A percentile compares a stretch with the other conserved stretches of the same genome.
Conservation (phyloP, 2,113 vertebrate species). For the Ondatra zibethicus region DNA sequence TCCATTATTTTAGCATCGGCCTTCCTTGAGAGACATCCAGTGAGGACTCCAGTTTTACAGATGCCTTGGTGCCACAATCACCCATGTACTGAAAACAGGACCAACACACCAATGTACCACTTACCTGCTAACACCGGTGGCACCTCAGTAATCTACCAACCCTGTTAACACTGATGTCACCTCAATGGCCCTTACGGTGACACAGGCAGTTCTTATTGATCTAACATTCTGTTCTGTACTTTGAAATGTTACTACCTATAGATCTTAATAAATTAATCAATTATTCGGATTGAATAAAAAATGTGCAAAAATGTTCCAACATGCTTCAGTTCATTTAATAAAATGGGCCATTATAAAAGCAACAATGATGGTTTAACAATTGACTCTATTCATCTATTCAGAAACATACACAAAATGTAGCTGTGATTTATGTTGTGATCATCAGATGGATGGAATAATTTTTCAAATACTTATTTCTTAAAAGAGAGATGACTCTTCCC, state of each 20-base stretch:
- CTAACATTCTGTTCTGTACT: background rate
- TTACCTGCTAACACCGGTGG: background rate
- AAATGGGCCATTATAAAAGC: background rate
- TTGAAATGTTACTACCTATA: background rate
- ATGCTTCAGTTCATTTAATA: slow-evolving; percentile 11
- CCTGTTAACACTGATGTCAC: background rate
- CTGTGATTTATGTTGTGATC: slow-evolving; percentile 1
- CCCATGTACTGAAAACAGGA: background rate
- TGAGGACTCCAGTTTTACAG: background rate
- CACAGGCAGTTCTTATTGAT: background rate
- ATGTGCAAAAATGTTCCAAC: background rate
- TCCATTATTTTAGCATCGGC: background rate
- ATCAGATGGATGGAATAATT: background rate
- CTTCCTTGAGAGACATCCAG: background rate
- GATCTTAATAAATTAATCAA: background rate
- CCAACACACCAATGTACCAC: background rate
- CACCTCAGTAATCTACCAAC: background rate
- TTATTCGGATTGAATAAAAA: background rate
- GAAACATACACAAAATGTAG: background rate
- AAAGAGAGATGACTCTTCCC: slow-evolving; percentile 24
- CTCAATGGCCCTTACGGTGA: background rate
- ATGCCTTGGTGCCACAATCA: background rate
- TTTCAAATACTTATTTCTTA: slow-evolving; percentile 56
- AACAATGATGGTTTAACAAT: background rate
- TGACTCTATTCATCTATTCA: slow-evolving; percentile 42